Percentiles rank a stretch among this genome's conserved stretches.
Conservation (phyloP, 2,797 vertebrate genomes). For the Crypturellus tataupa region DNA sequence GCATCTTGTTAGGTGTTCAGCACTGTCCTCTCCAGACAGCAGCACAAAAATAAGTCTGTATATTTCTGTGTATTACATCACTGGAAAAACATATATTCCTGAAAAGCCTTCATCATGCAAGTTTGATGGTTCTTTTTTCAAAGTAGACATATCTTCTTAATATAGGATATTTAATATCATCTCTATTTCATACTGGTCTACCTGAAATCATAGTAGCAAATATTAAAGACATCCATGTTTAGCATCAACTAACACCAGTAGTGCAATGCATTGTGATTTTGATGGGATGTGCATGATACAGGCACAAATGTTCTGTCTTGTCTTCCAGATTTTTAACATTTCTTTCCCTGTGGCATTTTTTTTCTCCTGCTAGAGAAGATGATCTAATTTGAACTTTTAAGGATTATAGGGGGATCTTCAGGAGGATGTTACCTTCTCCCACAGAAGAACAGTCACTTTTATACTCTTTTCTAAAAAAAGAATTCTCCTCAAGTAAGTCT, state of each 20-base stretch:
- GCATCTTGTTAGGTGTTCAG: rapidly evolving
- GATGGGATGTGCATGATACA: neutral
- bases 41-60: neutral
- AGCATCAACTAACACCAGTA: too few relatives aligned
- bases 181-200: neutral
- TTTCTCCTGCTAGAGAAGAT: neutral
- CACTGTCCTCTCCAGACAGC: neutral
- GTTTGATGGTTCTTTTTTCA: neutral
- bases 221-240: neutral
- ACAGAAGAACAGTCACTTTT: neutral
- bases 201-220: neutral
- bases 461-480: neutral
- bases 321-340: neutral
- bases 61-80: neutral
- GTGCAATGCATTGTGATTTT: neutral
- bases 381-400: neutral
- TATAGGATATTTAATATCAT: neutral
- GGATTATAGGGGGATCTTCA: neutral
- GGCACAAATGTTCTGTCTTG: neutral
- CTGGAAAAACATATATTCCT: neutral
- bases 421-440: neutral
- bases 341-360: neutral
- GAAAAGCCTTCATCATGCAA: neutral
- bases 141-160: neutral
- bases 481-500: neutral